Evolutionary conservation across 2,113 vertebrate species (phyloP).

Genomic region (Helogale parvula): DNA sequence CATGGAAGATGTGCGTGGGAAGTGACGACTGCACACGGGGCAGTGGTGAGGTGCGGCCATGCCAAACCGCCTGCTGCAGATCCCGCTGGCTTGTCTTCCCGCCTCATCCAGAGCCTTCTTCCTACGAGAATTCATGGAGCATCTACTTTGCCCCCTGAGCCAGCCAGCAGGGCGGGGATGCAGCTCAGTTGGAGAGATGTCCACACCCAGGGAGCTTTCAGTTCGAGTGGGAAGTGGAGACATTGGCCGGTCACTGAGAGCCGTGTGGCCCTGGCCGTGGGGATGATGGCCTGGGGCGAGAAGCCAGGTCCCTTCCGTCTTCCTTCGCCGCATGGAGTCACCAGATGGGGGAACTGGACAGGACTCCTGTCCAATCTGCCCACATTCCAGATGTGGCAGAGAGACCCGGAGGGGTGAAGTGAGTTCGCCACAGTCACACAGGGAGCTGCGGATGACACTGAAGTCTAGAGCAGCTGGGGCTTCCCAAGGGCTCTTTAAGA

Average conservation of each 20-base stretch:
- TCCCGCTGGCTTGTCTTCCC: background rate
- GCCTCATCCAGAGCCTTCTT: background rate
- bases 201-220: background rate
- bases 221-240: background rate
- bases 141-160: background rate
- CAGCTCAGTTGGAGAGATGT: background rate
- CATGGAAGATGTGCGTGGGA: background rate
- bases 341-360: background rate
- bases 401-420: background rate
- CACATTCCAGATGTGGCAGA: background rate
- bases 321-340: background rate
- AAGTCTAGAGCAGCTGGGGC: background rate
- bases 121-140: background rate
- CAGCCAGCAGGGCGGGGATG: rapidly evolving
- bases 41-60: rapidly evolving
- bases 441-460: rapidly evolving
- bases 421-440: background rate
- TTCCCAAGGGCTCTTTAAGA: background rate
- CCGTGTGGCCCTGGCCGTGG: rapidly evolving
- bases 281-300: background rate
- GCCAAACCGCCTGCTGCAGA: background rate
- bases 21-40: background rate
- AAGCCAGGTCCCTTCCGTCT: background rate
- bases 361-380: background rate
- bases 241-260: background rate